Base-by-base conservation (phyloP, 2,888 invertebrate species). In the Cephus rjabovi region DNA sequence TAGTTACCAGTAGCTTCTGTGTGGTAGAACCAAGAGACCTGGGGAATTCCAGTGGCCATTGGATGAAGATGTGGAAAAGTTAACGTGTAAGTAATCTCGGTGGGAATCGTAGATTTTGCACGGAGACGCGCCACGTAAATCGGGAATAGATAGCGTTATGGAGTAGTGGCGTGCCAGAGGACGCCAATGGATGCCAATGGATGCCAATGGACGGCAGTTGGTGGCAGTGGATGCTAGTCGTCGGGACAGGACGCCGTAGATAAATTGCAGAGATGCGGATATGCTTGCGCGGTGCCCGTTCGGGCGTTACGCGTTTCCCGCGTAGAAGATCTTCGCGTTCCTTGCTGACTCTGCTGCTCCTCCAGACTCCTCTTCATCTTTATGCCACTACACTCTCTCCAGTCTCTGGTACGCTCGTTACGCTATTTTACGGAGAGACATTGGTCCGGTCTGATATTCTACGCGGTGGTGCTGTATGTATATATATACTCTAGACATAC, bases 301-400 rank as follows among this genome's bases (percentile, higher is more conserved):
- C 75, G 80, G 77, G 81, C 81, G 82, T 81, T 78, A 79, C 82
- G 79, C 76, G 74, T 78, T 77, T 73, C 74, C 31, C 75, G 56
- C 56, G 56, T 23, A 56, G 56, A 56, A 56, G 56, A 56, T 56
- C 34, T 76, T 75, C 76, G 78, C 77, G 71, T 70, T 81, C 83
- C 37, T 75, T 76, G 83, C 82, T 82, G 83, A 85, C 82, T 86
- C 75, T 73, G 84, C 84, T 79, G 78, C 75, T 73, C 69, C 74
- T 68, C 73, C 73, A 68, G 68, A 68, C 76, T 73, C 78, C 78
- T 80, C 77, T 78, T 73, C 75, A 81, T 85, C 81, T 86, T 86
- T 83, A 85, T 84, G 80, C 77, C 77, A 79, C 75, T 77, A 40
- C 75, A 76, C 68, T 33, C 75, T 75, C 74, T 79, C 71, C 80